phyloP scores from a whole-genome alignment of 1,140 invertebrate species.

The Diprion similis region DNA sequence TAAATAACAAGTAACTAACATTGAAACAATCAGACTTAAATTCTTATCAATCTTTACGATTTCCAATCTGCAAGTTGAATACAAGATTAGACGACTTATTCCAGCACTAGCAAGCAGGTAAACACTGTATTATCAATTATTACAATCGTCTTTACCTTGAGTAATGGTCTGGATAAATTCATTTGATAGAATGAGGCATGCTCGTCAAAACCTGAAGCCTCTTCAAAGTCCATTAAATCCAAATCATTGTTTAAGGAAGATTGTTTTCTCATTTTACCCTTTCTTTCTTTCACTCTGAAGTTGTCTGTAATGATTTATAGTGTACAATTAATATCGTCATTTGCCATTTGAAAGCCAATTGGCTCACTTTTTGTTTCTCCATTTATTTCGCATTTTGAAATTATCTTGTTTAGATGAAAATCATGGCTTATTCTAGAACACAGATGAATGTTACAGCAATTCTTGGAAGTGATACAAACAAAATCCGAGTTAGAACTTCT shows the following conservation, averaged over 20 bases:
- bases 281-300: conserved; percentile 51
- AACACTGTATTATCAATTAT: neutral
- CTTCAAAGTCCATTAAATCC: conserved; percentile 76
- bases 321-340: conserved; percentile 23
- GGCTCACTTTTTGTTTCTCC: too few relatives aligned
- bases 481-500: conserved; percentile 60
- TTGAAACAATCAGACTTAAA: neutral
- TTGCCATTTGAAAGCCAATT: neutral
- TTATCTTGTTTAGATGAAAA: too few relatives aligned
- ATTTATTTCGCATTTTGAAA: too few relatives aligned
- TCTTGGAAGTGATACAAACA: neutral
- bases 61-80: too few relatives aligned
- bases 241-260: conserved; percentile 54
- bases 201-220: conserved; percentile 73
- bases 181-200: conserved; percentile 88
- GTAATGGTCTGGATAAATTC: conserved; percentile 88
- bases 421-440: too few relatives aligned
- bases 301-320: conserved; percentile 36
- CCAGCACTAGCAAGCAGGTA: too few relatives aligned
- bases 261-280: conserved; percentile 42
- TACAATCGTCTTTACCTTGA: conserved; percentile 68
- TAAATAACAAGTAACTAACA: conserved; percentile 12
- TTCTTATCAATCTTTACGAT: neutral
- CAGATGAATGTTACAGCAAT: neutral
- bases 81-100: too few relatives aligned